Conservation (phyloP, 2,113 vertebrate genomes). For the Pycnonotus jocosus region DNA sequence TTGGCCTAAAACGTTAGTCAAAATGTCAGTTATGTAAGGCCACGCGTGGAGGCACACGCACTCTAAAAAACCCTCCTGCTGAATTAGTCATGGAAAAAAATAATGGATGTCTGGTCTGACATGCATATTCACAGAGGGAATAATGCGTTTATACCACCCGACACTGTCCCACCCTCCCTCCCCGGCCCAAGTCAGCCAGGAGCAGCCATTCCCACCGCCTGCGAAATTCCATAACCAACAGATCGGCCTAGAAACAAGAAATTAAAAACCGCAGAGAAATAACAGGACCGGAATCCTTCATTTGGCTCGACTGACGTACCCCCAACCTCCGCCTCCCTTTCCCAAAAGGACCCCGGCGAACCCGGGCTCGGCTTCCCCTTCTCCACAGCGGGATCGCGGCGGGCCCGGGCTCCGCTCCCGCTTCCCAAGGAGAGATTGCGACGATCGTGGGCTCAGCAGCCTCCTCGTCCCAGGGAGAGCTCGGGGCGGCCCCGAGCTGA, state of each 20-base stretch:
- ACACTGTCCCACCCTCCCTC: background rate
- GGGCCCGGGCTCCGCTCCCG: background rate
- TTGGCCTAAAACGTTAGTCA: background rate
- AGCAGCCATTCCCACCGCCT: background rate
- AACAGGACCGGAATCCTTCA: background rate
- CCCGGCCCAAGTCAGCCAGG: background rate
- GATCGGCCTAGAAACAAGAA: background rate
- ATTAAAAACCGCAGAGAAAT: background rate
- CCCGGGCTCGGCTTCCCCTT: background rate
- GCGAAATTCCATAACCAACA: background rate
- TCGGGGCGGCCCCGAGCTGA: fast-evolving
- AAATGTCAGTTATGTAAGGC: conserved; percentile 58
- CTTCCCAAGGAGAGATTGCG: background rate
- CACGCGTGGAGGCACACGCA: background rate
- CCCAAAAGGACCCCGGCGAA: background rate
- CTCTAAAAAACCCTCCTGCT: background rate
- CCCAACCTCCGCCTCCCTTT: background rate
- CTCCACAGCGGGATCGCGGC: background rate
- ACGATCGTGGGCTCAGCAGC: fast-evolving
- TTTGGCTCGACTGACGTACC: background rate
- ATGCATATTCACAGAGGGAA: background rate
- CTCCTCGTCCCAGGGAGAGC: background rate
- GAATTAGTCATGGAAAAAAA: background rate
- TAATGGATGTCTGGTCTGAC: background rate
- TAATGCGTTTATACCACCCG: fast-evolving